These are phyloP conservation scores for Microcebus murinus DNA, from an alignment of 2,113 vertebrate genomes.

Conservation along the genomic window DNA sequence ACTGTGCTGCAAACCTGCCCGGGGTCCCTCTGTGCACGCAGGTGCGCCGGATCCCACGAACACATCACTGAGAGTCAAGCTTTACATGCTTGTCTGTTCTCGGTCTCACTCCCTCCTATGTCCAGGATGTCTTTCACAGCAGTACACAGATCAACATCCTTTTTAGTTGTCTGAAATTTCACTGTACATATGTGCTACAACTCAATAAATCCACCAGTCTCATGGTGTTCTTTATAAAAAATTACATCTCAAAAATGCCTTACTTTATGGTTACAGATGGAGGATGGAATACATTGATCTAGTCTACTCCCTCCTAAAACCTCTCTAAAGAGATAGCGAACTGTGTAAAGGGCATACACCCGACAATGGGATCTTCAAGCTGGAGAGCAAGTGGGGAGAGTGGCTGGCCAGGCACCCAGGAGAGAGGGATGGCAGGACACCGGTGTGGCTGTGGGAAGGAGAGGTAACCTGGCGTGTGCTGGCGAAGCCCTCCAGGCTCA, in stretches of 20 bases:
- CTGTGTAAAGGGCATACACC: neutral
- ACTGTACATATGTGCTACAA: neutral
- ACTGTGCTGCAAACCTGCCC: too few relatives aligned
- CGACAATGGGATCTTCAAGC: neutral
- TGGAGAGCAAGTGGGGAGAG: neutral
- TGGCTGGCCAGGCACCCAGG: neutral
- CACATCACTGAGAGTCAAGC: accelerated
- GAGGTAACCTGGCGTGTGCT: accelerated
- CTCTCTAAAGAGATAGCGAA: neutral
- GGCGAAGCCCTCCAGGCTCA: neutral
- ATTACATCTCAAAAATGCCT: neutral
- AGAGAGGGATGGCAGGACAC: neutral
- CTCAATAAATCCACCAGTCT: neutral
- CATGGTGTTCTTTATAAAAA: neutral
- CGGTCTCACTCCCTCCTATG: accelerated
- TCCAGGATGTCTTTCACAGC: neutral
- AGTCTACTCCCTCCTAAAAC: neutral
- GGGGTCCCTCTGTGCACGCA: too few relatives aligned
- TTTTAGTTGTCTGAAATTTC: neutral
- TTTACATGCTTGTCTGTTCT: accelerated
- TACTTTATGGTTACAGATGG: neutral
- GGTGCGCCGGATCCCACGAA: too few relatives aligned
- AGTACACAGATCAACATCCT: neutral
- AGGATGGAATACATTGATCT: neutral
- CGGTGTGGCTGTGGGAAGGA: accelerated